Evolutionary conservation across 2,113 vertebrate species (phyloP).

Genomic region (Pao palembangensis): DNA sequence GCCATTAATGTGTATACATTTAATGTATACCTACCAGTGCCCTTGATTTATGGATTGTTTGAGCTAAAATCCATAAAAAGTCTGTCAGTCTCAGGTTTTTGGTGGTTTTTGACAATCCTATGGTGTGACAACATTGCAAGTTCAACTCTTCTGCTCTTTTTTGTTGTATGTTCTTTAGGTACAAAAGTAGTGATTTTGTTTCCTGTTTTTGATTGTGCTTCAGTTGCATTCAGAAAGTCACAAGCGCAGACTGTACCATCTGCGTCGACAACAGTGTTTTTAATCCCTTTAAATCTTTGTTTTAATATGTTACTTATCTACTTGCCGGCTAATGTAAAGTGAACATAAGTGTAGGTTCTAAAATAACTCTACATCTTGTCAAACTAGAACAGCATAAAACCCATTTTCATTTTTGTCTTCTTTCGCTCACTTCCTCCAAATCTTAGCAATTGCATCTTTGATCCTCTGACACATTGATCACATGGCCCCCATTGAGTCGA

Average conservation of each 20-base stretch:
- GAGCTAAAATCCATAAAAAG: too few relatives aligned
- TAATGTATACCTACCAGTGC: not conserved
- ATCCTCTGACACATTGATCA: conserved; percentile 1
- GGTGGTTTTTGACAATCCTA: not conserved
- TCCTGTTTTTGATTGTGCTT: too few relatives aligned
- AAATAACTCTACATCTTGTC: conserved; percentile 20
- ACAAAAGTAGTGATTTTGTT: too few relatives aligned
- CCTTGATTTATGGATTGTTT: too few relatives aligned
- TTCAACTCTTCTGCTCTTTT: not conserved
- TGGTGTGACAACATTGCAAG: too few relatives aligned
- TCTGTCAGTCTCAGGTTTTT: conserved; percentile 6
- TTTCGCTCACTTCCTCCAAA: conserved; percentile 5
- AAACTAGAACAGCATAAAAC: conserved; percentile 10
- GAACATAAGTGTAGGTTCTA: not conserved
- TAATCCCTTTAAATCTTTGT: too few relatives aligned
- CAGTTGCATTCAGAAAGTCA: too few relatives aligned
- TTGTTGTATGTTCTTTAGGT: not conserved
- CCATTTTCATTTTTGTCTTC: not conserved
- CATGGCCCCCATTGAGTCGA: conserved; percentile 22
- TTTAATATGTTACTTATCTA: too few relatives aligned
- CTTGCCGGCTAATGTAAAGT: not conserved
- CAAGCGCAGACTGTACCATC: too few relatives aligned
- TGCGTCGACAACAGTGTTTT: too few relatives aligned
- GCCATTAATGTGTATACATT: conserved; percentile 8
- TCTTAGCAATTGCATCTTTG: conserved; percentile 14